Evolutionary conservation across 2,797 vertebrate genomes (phyloP).

Genomic region (Anguilla marmorata): DNA sequence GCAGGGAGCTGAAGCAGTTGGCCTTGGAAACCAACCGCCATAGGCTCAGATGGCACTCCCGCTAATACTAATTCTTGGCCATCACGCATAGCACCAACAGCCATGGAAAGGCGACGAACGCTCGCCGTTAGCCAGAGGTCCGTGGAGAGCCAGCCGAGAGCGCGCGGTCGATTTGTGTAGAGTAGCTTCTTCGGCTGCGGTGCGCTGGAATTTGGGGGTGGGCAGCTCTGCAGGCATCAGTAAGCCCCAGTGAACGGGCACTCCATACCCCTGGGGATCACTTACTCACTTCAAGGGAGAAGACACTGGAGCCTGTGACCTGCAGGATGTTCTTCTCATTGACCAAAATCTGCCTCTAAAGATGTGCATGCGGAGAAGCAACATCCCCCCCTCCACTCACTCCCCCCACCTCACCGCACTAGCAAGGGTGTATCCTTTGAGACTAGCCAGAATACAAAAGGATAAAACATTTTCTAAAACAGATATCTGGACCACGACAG

Average conservation of each 20-base stretch:
- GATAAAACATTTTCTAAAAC: not conserved
- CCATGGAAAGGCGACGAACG: not conserved
- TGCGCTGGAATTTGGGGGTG: conserved; percentile 24
- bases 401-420: conserved; percentile 41
- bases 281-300: conserved; percentile 69
- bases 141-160: conserved; percentile 29
- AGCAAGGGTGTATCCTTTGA: conserved; percentile 51
- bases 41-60: not conserved
- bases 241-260: conserved; percentile 54
- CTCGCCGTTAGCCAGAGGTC: not conserved
- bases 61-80: not conserved
- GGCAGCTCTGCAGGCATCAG: conserved; percentile 17
- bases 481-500: not conserved
- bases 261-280: conserved; percentile 61
- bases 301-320: conserved; percentile 67
- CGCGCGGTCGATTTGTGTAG: conserved; percentile 41
- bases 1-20: not conserved
- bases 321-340: conserved; percentile 66
- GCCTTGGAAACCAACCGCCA: not conserved
- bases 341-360: conserved; percentile 63
- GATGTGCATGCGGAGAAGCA: not conserved
- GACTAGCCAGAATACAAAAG: not conserved
- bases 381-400: not conserved
- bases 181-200: conserved; percentile 17
- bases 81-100: conserved; percentile 29